phyloP scores from a whole-genome alignment of 2,797 vertebrate genomes.

The Danio jaintianensis region DNA sequence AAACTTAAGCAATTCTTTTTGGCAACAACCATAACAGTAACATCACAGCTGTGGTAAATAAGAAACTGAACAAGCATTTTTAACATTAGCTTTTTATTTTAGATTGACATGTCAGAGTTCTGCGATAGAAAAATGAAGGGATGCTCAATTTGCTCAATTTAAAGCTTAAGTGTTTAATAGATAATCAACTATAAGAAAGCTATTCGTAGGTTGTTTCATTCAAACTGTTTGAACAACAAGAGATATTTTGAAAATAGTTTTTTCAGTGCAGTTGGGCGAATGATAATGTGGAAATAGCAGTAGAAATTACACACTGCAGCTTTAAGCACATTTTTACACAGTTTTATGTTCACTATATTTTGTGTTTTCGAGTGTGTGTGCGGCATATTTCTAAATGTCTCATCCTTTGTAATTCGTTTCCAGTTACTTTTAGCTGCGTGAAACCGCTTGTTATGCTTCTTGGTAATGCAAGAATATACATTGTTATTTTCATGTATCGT shows the following conservation, averaged over 20 bases:
- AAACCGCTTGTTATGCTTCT: too few relatives aligned
- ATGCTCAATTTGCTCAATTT: background rate
- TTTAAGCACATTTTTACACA: background rate
- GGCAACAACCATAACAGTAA: background rate
- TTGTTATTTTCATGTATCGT: too few relatives aligned
- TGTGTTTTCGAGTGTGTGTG: too few relatives aligned
- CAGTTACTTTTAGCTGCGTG: too few relatives aligned
- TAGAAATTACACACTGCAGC: background rate
- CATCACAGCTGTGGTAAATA: background rate
- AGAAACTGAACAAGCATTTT: slow-evolving; percentile 7
- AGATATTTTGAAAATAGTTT: background rate
- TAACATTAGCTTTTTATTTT: slow-evolving; percentile 48
- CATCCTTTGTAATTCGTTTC: too few relatives aligned
- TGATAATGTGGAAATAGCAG: background rate
- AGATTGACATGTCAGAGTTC: slow-evolving; percentile 6
- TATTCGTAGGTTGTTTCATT: background rate
- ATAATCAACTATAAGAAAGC: background rate
- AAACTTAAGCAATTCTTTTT: too few relatives aligned
- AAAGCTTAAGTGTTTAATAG: background rate
- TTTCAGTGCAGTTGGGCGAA: background rate
- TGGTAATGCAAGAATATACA: too few relatives aligned
- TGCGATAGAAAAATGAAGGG: background rate
- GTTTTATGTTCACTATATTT: background rate
- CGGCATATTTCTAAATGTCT: too few relatives aligned
- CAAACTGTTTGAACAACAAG: background rate